phyloP scores from a whole-genome alignment of 2,797 vertebrate genomes.

The Melanotaenia parkinsoni region DNA sequence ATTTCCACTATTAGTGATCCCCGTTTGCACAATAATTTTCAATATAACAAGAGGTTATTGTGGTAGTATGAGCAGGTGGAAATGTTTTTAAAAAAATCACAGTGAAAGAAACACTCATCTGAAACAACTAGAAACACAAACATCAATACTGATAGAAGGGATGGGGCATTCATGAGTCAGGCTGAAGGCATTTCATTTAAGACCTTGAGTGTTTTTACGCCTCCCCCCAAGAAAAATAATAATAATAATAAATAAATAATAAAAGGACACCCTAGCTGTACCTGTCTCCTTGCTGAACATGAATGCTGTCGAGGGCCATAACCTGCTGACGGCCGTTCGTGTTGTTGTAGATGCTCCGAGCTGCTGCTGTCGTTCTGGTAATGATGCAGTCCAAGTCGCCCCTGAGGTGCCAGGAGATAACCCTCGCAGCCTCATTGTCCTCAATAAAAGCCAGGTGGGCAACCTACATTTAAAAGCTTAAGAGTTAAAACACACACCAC shows the following conservation, averaged over 20 bases:
- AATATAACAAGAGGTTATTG: no score
- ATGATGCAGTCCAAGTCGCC: conserved; percentile 95
- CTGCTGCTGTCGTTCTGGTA: conserved; percentile 86
- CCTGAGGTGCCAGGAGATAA: conserved; percentile 92
- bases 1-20: no score
- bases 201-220: no score
- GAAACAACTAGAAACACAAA: no score
- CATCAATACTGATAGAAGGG: no score
- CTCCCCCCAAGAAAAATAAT: no score
- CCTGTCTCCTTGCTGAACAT: conserved; percentile 82
- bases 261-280: conserved; percentile 37
- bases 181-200: no score
- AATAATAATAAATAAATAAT: not conserved
- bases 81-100: no score
- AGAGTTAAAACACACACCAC: not conserved
- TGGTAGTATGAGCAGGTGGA: no score
- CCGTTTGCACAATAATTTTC: no score
- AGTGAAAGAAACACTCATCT: no score
- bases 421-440: conserved; percentile 86
- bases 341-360: conserved; percentile 82
- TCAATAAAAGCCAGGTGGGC: conserved; percentile 88
- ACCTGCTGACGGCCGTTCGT: conserved; percentile 89
- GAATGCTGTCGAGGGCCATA: conserved; percentile 88
- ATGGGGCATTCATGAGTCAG: no score
- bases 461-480: conserved; percentile 78